Percentiles rank a stretch among this genome's conserved stretches.
phyloP scores from a whole-genome alignment of 2,888 invertebrate genomes.

The Myopa testacea region DNA sequence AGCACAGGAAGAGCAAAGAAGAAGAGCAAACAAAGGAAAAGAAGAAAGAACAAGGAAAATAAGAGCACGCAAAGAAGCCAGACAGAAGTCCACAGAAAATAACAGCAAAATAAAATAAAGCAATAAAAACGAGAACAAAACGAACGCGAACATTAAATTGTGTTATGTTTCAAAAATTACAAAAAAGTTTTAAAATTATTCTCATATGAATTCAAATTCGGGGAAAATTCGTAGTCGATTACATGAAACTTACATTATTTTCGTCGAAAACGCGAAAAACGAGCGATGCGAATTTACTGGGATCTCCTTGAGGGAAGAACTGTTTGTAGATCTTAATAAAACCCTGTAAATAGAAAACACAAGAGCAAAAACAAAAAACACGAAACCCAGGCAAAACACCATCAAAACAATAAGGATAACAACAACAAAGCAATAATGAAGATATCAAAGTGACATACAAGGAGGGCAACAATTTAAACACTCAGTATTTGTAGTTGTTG shows the following conservation, averaged over 20 bases:
- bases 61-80: neutral
- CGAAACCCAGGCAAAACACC: slow-evolving; percentile 28
- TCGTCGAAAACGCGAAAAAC: slow-evolving; percentile 99
- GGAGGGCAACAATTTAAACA: slow-evolving; percentile 41
- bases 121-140: neutral
- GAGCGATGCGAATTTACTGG: slow-evolving; percentile 96
- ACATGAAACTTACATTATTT: slow-evolving; percentile 86
- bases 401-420: slow-evolving; percentile 31
- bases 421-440: slow-evolving; percentile 23
- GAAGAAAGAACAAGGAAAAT: slow-evolving; percentile 3
- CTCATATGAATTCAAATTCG: neutral
- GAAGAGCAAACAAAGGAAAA: no score
- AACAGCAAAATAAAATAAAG: neutral
- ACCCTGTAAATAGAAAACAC: slow-evolving; percentile 75
- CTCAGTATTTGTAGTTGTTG: slow-evolving; percentile 1
- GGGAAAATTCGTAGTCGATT: neutral
- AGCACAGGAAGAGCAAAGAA: neutral
- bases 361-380: slow-evolving; percentile 31
- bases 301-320: slow-evolving; percentile 99
- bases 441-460: slow-evolving; percentile 41
- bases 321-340: slow-evolving; percentile 99
- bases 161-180: no score
- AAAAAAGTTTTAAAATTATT: no score
- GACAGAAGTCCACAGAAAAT: neutral
- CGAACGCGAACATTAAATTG: no score